Conservation (phyloP, 2,888 invertebrate species). For the Ecdyonurus torrentis region DNA sequence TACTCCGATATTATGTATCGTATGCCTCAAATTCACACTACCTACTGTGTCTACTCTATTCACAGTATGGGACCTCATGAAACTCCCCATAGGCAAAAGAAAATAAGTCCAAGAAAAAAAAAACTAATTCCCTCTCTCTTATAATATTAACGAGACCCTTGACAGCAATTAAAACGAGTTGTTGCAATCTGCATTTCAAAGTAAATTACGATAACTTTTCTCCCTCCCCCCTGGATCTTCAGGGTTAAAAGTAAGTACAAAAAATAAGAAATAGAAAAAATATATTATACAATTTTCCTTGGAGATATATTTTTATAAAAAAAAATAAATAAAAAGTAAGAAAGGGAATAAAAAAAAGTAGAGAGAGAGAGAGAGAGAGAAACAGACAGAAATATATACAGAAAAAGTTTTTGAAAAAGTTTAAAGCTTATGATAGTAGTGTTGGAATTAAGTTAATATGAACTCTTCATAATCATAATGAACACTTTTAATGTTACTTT, state of each 20-base stretch:
- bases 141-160: background rate
- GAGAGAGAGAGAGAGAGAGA: background rate
- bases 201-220: background rate
- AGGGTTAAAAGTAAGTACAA: background rate
- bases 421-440: background rate
- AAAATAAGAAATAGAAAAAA: background rate
- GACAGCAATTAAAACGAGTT: background rate
- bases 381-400: background rate
- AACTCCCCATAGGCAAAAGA: too few species aligned
- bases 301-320: background rate
- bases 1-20: too few species aligned
- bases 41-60: too few species aligned
- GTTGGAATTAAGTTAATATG: background rate
- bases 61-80: too few species aligned
- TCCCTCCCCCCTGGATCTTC: background rate
- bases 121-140: too few species aligned
- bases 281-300: too few species aligned
- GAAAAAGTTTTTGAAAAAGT: background rate
- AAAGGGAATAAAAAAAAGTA: background rate
- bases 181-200: background rate
- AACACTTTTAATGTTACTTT: background rate
- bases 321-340: background rate
- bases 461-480: background rate
- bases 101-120: too few species aligned
- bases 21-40: too few species aligned